A percentile compares a stretch with the other conserved stretches of the same genome.
phyloP scores from a whole-genome alignment of 2,888 invertebrate genomes.

The Drosophila subsilvestris region DNA sequence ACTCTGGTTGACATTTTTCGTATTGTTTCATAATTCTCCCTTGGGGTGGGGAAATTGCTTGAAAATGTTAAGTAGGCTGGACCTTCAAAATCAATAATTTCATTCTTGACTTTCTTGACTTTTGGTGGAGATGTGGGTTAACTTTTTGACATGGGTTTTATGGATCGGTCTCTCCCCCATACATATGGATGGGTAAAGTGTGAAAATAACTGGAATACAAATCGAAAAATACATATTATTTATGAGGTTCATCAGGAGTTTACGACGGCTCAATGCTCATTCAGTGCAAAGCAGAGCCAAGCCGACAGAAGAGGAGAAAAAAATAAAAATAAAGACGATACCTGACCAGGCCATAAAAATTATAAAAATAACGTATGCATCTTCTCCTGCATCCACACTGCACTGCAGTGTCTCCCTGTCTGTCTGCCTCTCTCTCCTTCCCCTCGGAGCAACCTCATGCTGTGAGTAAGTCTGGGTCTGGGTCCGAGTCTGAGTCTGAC shows the following conservation, averaged over 20 bases:
- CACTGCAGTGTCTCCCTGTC: slow-evolving; percentile 8
- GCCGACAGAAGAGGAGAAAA: slow-evolving; percentile 21
- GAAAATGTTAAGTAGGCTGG: slow-evolving; percentile 59
- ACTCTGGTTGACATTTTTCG: slow-evolving; percentile 53
- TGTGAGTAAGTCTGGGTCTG: slow-evolving; percentile 54
- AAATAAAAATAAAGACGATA: slow-evolving; percentile 52
- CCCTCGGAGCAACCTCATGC: slow-evolving; percentile 59
- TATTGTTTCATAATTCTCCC: slow-evolving; percentile 26
- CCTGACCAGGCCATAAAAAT: slow-evolving; percentile 71
- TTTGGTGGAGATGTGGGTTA: slow-evolving; percentile 55
- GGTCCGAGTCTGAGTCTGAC: slow-evolving; percentile 14
- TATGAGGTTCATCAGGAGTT: slow-evolving; percentile 82
- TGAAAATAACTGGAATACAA: slow-evolving; percentile 73
- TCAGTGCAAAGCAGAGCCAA: slow-evolving; percentile 19
- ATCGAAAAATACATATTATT: slow-evolving; percentile 79
- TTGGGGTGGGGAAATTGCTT: slow-evolving; percentile 45
- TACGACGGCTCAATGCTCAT: slow-evolving; percentile 64
- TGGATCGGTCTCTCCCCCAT: slow-evolving; percentile 36
- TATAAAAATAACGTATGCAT: slow-evolving; percentile 68
- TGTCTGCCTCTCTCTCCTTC: slow-evolving; percentile 2
- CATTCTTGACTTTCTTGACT: slow-evolving; percentile 61
- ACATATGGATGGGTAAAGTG: slow-evolving; percentile 51
- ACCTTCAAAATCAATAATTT: slow-evolving; percentile 63
- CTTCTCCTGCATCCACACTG: slow-evolving; percentile 36
- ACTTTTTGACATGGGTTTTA: slow-evolving; percentile 77